phyloP scores from a whole-genome alignment of 2,113 vertebrate genomes.

The Toxostoma redivivum region DNA sequence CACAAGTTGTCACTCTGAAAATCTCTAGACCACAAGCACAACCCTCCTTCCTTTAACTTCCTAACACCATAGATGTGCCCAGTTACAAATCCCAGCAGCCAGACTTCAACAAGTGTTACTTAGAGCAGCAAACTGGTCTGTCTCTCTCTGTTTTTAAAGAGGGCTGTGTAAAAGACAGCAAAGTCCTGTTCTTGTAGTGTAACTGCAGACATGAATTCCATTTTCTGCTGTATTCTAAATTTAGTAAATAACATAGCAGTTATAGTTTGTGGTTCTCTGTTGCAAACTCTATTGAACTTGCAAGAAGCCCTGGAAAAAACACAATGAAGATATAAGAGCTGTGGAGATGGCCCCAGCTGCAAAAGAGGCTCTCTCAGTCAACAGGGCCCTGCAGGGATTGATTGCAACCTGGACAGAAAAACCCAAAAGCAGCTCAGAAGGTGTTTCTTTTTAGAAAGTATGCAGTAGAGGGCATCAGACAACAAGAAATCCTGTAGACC shows the following conservation, averaged over 20 bases:
- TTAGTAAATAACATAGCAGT: background rate
- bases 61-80: background rate
- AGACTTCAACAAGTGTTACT: background rate
- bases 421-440: background rate
- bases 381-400: background rate
- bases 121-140: too few species aligned
- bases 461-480: background rate
- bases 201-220: background rate
- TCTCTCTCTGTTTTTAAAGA: background rate
- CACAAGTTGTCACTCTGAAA: background rate
- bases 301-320: background rate
- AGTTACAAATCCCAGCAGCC: background rate
- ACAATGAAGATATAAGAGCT: background rate
- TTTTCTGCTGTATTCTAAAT: background rate
- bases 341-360: background rate
- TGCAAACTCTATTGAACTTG: background rate
- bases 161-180: rapidly evolving
- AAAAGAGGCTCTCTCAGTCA: background rate
- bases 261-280: background rate
- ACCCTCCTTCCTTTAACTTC: background rate
- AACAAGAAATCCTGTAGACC: background rate
- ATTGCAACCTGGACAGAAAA: background rate
- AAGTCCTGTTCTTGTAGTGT: background rate
- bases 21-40: background rate
- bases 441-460: background rate